Conservation (phyloP, 1,140 invertebrate species). For the Mizuhopecten yessoensis region DNA sequence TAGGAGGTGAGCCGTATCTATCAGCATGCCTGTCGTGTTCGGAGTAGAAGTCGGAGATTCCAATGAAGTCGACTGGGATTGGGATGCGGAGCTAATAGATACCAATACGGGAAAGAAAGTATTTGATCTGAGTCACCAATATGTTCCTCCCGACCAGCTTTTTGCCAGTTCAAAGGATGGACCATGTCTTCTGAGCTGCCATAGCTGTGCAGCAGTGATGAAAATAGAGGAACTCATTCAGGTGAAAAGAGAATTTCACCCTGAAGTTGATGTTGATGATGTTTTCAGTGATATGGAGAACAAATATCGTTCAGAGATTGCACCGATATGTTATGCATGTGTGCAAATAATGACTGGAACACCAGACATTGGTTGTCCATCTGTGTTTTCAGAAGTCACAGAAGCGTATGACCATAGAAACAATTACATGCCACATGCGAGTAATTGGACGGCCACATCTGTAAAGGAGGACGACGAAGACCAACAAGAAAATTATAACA, state of each 20-base stretch:
- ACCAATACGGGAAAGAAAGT: neutral
- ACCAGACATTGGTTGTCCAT: neutral
- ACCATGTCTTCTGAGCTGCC: neutral
- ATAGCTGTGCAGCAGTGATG: neutral
- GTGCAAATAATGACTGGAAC: neutral
- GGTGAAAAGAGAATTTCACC: neutral
- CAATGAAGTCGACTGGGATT: neutral
- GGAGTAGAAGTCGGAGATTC: neutral
- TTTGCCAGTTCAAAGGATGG: neutral
- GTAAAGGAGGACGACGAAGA: neutral
- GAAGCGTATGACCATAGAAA: neutral
- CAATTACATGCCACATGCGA: neutral
- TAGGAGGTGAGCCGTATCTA: neutral
- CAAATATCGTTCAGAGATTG: neutral
- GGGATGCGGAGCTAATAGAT: neutral
- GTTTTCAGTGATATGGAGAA: neutral
- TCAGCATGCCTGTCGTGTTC: neutral
- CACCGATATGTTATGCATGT: neutral
- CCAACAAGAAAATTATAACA: neutral
- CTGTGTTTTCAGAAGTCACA: neutral
- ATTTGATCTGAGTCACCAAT: neutral
- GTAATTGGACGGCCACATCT: neutral
- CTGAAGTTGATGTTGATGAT: neutral
- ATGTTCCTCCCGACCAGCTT: neutral
- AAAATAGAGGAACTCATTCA: slow-evolving; percentile 22